Percentiles rank a stretch among this genome's conserved stretches.
Evolutionary conservation across 2,797 vertebrate species (phyloP).

Genomic region (Notamacropus eugenii): DNA sequence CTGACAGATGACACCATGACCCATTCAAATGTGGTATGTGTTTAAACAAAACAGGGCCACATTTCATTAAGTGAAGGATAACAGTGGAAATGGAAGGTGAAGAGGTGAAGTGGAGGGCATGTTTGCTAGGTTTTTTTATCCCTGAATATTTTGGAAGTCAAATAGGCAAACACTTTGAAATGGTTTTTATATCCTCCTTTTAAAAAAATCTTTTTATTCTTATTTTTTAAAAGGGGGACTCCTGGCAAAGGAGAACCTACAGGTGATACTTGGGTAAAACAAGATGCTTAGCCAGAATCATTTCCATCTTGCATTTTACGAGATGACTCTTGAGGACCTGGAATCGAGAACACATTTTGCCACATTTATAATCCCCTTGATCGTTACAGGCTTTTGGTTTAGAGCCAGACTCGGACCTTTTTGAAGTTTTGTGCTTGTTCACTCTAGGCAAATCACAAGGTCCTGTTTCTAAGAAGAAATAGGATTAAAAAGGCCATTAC

Average conservation of each 20-base stretch:
- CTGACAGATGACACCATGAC: background rate
- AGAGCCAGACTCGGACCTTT: background rate
- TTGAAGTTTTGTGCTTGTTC: background rate
- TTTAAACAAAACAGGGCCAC: constrained; percentile 20
- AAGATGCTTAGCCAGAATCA: rapidly evolving
- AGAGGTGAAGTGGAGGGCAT: background rate
- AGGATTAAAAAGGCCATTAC: constrained; percentile 4
- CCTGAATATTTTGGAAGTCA: background rate
- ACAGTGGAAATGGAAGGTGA: background rate
- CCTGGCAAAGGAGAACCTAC: too few relatives aligned
- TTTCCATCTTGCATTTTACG: rapidly evolving
- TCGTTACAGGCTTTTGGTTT: background rate
- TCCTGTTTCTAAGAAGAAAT: constrained; percentile 9
- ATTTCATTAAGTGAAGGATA: background rate
- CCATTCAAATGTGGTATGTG: background rate
- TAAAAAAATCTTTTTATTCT: background rate
- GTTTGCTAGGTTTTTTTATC: background rate
- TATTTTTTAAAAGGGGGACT: background rate
- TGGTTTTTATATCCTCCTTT: too few relatives aligned
- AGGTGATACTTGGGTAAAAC: background rate
- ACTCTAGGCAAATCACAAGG: background rate
- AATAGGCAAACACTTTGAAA: background rate
- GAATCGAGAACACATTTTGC: rapidly evolving
- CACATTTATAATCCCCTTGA: too few relatives aligned
- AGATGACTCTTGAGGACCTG: too few relatives aligned